phyloP scores from a whole-genome alignment of 2,113 vertebrate species.

The Platycercus adscitus region DNA sequence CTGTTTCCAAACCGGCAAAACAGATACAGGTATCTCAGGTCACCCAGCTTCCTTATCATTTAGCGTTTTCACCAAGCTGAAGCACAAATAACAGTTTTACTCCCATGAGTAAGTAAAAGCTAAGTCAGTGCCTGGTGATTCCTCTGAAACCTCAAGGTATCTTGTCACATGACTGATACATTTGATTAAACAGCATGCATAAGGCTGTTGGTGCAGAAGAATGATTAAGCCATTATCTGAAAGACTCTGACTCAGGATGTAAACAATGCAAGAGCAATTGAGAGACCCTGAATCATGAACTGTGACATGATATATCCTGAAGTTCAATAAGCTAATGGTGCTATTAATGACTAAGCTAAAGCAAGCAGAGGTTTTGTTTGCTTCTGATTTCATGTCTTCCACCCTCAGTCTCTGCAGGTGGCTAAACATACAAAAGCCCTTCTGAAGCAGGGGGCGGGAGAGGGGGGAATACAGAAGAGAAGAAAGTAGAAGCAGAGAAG shows the following conservation, averaged over 20 bases:
- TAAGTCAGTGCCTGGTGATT: conserved; percentile 25
- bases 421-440: conserved; percentile 22
- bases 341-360: conserved; percentile 60
- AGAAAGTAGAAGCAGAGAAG: not conserved
- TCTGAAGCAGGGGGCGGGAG: not conserved
- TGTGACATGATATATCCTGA: conserved; percentile 46
- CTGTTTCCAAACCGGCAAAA: not conserved
- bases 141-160: conserved; percentile 49
- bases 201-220: conserved; percentile 61
- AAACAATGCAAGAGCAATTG: conserved; percentile 42
- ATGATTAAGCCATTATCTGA: conserved; percentile 62
- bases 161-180: conserved; percentile 56
- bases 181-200: conserved; percentile 66
- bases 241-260: conserved; percentile 38
- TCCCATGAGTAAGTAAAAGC: conserved; percentile 25
- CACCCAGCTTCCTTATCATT: not conserved
- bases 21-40: not conserved
- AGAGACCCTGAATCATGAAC: conserved; percentile 32
- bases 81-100: not conserved
- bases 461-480: not conserved
- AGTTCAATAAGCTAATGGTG: conserved; percentile 59
- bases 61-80: not conserved
- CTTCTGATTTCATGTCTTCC: conserved; percentile 22
- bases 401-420: conserved; percentile 29
- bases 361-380: conserved; percentile 29